Evolutionary conservation across 2,797 vertebrate genomes (phyloP).

Genomic region (Myotis findleyi): DNA sequence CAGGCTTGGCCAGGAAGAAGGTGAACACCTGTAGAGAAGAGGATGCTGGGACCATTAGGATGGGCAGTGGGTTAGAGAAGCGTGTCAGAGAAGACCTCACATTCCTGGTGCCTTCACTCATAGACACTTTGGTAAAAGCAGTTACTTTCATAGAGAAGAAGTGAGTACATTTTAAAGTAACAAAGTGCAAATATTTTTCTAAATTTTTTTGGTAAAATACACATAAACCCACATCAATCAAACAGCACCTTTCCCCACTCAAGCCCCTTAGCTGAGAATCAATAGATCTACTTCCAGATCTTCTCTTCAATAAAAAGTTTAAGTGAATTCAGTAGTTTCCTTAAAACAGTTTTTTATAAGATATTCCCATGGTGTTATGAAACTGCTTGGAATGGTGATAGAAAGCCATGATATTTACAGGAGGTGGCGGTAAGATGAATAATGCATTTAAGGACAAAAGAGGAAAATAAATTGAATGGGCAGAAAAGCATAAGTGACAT

Average conservation of each 20-base stretch:
- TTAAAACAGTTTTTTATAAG: not conserved
- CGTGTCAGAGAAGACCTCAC: not conserved
- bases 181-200: not conserved
- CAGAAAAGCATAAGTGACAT: slow-evolving; percentile 34
- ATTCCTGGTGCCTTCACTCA: not conserved
- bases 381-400: slow-evolving; percentile 13
- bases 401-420: slow-evolving; percentile 5
- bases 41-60: rapidly evolving
- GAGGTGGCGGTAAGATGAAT: not conserved
- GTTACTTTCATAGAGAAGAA: not conserved
- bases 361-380: not conserved
- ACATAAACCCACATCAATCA: not conserved
- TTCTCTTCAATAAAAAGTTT: not conserved
- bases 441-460: slow-evolving; percentile 1
- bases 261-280: not conserved
- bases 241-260: not conserved
- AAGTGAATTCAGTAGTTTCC: not conserved
- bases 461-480: slow-evolving; percentile 25
- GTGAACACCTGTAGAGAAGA: not conserved
- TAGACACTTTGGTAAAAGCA: not conserved
- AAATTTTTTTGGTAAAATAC: not conserved
- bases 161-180: not conserved
- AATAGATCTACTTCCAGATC: not conserved
- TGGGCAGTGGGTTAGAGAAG: not conserved
- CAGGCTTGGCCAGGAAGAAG: not conserved